Base-by-base conservation (phyloP, 2,113 vertebrate genomes). In the Eulacestoma nigropectus region DNA sequence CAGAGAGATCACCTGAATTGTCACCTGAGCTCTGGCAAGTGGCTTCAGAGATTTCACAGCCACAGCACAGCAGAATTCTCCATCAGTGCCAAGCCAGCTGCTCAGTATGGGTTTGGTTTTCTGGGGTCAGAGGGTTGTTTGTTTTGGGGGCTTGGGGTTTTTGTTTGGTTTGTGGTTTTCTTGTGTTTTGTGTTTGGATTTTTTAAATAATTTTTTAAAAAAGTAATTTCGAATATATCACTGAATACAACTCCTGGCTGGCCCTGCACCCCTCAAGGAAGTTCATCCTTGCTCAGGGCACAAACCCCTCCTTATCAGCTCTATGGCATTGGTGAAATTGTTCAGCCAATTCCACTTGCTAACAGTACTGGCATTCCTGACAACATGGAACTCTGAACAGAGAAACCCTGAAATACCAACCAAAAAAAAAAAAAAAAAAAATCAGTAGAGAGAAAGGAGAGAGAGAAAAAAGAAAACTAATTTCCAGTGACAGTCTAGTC, bases 401-500 rank as follows among this genome's bases (percentile, higher is more conserved):
- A 91, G 82, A 92, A 94, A 94, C 93, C 56, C 95, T 96, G 95
- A 97, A 98, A 97, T 95, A 97, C 96, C 78, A 96, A 96, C 96
- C 4, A 96, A 97, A 87, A 86, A 69, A 97, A 20, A 7, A 69
- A 97, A 20, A 7, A 32, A 83, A 73, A 87, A 89, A 70, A 85
- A 44, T 57, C 92, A 70, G 60, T 10, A 59, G 57, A 93, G 17
- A 78, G 14, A 92, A 35, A 95, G 39, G 63, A 29, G 19, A 68
- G 42, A 84, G 47, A 70, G 75, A 22, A 78, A 78, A 93, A 87
- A 92, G 97, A 86, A 97, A 98, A 91, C 96, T 99, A 97, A 99
- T 99, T 98, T 98, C 93, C 97, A 98, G 91, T 97, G 98, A 99
- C 98, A 99, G 98, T 95, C 94, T 97, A 75, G 74, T 96, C 98